Base-by-base conservation (phyloP, 1,140 invertebrate genomes). In the Brachionus rubens region DNA sequence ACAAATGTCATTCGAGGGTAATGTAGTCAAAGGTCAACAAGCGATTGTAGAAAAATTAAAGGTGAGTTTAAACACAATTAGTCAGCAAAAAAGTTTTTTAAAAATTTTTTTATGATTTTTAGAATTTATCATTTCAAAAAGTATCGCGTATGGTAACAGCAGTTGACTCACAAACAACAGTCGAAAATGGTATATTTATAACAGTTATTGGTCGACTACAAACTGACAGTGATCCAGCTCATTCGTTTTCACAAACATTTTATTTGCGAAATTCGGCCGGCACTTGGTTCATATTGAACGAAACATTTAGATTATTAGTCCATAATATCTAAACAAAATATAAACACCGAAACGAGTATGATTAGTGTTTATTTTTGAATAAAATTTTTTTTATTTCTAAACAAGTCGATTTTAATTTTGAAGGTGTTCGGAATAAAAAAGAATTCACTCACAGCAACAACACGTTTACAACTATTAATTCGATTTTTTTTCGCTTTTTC, bases 271-370 rank as follows among this genome's bases (percentile, higher is more conserved):
- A 33, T 40, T 24, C 54, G 3, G 40, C 65, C 33, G 26, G 30
- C 28, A 65, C 75, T 48, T 76, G 75, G 75, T 76, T 50, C 40
- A 76, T 76, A 33, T 52, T 76, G 30, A 76, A 76, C 48, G 75
- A 76, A 46, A 21, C 28, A 2, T 76, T 76, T 28, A 46, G 75
- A 16, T 28, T 76, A 19, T 16, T 76, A 10, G 43, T 76, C 3
- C 75, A 76, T 48, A 76, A 76, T 33, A 76, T 72, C 19, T 72
- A 41, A 72, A 12, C 43, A 30, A 21, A n/a, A n/a, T n/a, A n/a
- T n/a, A n/a, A n/a, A n/a, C n/a, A n/a, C n/a, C n/a, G n/a, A n/a
- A n/a, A n/a, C n/a, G n/a, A n/a, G n/a, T n/a, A n/a, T n/a, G n/a
- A n/a, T n/a, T n/a, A n/a, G n/a, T n/a, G n/a, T n/a, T n/a, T n/a